Conservation (phyloP, 30 jellyfish, hydroid and myxozoan species). For the Haliclystus octoradiatus region DNA sequence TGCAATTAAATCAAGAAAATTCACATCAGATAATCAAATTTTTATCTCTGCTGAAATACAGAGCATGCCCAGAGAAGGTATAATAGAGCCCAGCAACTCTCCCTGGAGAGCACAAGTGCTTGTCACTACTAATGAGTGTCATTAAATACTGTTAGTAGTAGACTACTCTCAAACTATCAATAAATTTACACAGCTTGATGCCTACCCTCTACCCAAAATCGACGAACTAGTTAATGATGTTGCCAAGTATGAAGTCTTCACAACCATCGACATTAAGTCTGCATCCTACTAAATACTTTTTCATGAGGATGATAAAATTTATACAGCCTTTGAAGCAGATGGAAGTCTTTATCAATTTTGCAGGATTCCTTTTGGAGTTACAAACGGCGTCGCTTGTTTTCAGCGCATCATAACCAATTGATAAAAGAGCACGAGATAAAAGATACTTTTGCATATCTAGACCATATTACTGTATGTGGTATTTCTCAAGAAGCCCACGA, state of each 20-base stretch:
- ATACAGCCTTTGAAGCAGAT: conserved; percentile 48
- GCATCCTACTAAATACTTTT: too few relatives aligned
- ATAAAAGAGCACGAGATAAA: conserved; percentile 10
- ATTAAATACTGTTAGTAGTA: conserved; percentile 5
- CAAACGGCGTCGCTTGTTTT: conserved; percentile 59
- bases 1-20: too few relatives aligned
- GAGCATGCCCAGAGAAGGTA: conserved; percentile 40
- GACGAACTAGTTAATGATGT: too few relatives aligned
- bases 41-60: conserved; percentile 36
- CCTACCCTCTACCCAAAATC: conserved; percentile 40
- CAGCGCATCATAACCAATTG: conserved; percentile 32
- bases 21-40: too few relatives aligned
- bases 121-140: conserved; percentile 53
- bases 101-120: too few relatives aligned
- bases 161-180: too few relatives aligned
- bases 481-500: conserved; percentile 1
- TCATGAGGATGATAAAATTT: conserved; percentile 6
- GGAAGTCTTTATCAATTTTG: conserved; percentile 23
- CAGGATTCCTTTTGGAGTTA: too few relatives aligned
- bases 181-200: conserved; percentile 37
- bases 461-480: too few relatives aligned
- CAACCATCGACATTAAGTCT: conserved; percentile 24
- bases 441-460: too few relatives aligned
- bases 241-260: too few relatives aligned
- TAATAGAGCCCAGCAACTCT: conserved; percentile 51